Evolutionary conservation across 2,888 invertebrate species (phyloP), one percentile per base, ranked within the genome.

Genomic region (Sesamia inferens): DNA sequence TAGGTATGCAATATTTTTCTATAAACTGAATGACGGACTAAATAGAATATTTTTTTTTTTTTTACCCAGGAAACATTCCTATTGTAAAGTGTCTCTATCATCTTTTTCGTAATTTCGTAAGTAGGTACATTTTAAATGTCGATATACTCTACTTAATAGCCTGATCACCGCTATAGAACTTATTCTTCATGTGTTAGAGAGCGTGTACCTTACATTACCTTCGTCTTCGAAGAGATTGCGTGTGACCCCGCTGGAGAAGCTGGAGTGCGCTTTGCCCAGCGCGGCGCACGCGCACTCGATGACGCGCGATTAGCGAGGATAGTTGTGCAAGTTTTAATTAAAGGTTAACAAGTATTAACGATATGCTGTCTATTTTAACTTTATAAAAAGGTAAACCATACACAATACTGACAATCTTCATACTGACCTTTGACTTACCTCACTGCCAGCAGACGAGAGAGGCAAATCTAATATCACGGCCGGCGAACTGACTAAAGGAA

Each of bases 251-350:
- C 16, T 19, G 24, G 44, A 48, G 31, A 62, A 66, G 59, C 16
- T 19, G 24, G 44, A 48, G 31, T 64, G 68, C 68, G 67, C 72
- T 82, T 71, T 84, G 73, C 79, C 72, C 76, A 47, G 72, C 76
- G 57, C 76, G 51, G 72, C 76, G 57, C 68, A 39, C 48, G 73
- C 70, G 69, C 51, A 47, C 42, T 16, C 24, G 42, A 31, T 58
- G 61, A 48, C 61, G 54, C 19, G 48, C n/a, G 76, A 82, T 82
- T 76, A 84, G 76, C 47, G 44, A 62, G 19, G 47, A 63, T 65
- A 11, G 31, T 81, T 80, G 72, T 66, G 59, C 68, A 81, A 82
- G 31, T 39, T 70, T 64, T 58, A 68, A 81, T 81, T 55, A 70
- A 79, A 80, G 57, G 47, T 78, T 51, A 70, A 48, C 42, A 31